These are phyloP conservation scores for Hystrix brachyura DNA, from an alignment of 2,113 vertebrate species.

Conservation along the genomic window DNA sequence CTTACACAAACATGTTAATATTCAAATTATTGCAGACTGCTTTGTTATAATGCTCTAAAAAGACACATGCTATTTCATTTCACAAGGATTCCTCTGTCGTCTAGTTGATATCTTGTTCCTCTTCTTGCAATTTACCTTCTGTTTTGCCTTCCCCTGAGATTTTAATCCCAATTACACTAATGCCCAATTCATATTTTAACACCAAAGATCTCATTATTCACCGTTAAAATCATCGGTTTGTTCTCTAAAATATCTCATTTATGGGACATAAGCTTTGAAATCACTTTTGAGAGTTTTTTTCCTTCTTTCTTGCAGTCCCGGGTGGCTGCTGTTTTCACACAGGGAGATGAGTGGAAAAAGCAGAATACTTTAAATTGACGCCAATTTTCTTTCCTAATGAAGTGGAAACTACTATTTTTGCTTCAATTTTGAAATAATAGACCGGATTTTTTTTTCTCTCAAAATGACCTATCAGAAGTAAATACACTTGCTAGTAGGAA, in stretches of 20 bases:
- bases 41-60: background rate
- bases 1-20: background rate
- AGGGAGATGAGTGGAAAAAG: constrained; percentile 38
- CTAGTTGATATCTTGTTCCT: constrained; percentile 17
- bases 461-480: constrained; percentile 28
- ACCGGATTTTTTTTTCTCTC: background rate
- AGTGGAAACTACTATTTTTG: constrained; percentile 50
- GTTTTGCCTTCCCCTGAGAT: background rate
- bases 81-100: constrained; percentile 47
- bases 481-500: constrained; percentile 22
- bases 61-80: constrained; percentile 41
- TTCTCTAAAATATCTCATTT: background rate
- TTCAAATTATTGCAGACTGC: background rate
- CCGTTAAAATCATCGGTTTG: background rate
- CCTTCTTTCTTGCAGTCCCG: background rate
- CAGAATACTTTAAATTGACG: constrained; percentile 28
- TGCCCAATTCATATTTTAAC: constrained; percentile 1
- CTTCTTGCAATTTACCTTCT: constrained; percentile 53
- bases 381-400: constrained; percentile 59
- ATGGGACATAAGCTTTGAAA: background rate
- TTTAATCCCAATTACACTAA: constrained; percentile 39
- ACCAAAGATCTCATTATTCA: background rate
- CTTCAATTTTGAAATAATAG: constrained; percentile 59
- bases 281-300: background rate
- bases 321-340: background rate